Evolutionary conservation across 2,888 invertebrate genomes (phyloP).

Genomic region (Stenchaetothrips biformis): DNA sequence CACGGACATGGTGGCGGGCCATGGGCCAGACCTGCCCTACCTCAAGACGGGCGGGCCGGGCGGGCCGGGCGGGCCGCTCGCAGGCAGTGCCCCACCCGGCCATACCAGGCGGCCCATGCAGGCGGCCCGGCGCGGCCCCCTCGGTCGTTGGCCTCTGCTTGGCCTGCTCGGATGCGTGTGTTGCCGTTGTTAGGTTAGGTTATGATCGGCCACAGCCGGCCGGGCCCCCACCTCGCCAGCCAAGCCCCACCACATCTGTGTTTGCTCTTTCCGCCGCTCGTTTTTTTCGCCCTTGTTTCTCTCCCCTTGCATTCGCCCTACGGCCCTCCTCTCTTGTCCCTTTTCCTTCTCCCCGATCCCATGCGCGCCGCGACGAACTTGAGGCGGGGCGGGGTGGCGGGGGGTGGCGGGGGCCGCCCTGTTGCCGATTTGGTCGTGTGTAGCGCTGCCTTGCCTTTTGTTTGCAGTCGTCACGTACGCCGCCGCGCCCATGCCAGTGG

Average conservation of each 20-base stretch:
- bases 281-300: neutral
- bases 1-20: neutral
- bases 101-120: no score
- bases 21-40: neutral
- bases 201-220: neutral
- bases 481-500: no score
- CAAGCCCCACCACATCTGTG: neutral
- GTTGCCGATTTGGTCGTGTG: slow-evolving; percentile 2
- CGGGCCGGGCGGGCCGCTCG: neutral
- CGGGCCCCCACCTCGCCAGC: neutral
- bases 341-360: neutral
- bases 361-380: neutral
- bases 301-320: neutral
- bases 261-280: neutral
- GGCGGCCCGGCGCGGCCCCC: neutral
- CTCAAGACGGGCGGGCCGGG: no score
- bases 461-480: neutral
- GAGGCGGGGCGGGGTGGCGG: neutral
- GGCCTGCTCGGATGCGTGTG: slow-evolving; percentile 13
- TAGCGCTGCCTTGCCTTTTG: neutral
- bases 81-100: no score
- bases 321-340: neutral
- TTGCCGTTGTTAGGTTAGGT: slow-evolving; percentile 23
- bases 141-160: neutral
- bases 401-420: neutral